A percentile compares a stretch with the other conserved stretches of the same genome.
Conservation (phyloP, 2,888 invertebrate genomes). For the Timandra comae region DNA sequence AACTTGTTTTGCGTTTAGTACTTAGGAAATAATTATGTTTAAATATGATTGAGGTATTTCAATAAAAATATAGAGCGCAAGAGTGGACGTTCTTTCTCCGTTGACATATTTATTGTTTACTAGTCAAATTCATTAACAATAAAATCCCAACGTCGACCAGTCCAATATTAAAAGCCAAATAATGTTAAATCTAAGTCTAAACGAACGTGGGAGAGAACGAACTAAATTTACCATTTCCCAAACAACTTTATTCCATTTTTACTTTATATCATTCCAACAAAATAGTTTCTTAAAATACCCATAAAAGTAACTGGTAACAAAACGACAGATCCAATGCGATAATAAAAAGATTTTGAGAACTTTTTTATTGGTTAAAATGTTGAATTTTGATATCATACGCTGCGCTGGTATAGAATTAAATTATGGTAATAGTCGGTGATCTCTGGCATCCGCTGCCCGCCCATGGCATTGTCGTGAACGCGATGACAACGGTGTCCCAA, state of each 20-base stretch:
- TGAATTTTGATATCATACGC: conserved; percentile 27
- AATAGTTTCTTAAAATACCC: conserved; percentile 13
- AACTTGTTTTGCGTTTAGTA: no score
- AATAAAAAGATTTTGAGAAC: conserved; percentile 17
- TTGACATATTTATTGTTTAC: no score
- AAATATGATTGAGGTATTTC: no score
- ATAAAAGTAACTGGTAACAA: conserved; percentile 21
- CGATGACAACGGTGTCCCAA: conserved; percentile 32
- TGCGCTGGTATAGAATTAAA: conserved; percentile 32
- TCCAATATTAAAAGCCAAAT: no score
- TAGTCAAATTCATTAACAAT: conserved; percentile 1
- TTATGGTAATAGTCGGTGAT: conserved; percentile 51
- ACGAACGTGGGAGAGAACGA: conserved; percentile 16
- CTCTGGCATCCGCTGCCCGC: conserved; percentile 48
- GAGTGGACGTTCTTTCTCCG: no score
- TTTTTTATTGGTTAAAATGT: conserved; percentile 22
- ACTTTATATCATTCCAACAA: conserved; percentile 9
- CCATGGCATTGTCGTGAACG: conserved; percentile 36
- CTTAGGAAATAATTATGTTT: no score
- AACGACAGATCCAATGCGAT: conserved; percentile 22
- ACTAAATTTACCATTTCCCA: conserved; percentile 13
- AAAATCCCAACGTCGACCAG: not conserved
- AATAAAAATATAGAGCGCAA: no score
- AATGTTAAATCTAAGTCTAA: not conserved
- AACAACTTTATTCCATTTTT: conserved; percentile 23